Conservation (phyloP, 2,888 invertebrate species). For the Philereme vetulata region DNA sequence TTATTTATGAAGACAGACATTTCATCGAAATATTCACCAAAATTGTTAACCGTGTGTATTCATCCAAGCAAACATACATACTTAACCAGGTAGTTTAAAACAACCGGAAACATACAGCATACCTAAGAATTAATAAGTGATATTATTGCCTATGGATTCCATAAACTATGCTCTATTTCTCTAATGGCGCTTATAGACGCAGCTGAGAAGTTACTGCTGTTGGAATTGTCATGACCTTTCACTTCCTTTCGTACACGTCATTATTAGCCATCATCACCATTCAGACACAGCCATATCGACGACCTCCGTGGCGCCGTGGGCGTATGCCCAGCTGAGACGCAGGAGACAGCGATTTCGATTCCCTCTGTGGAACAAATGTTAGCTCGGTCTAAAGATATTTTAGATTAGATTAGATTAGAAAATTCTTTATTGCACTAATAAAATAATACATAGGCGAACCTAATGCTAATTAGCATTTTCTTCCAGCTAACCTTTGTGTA, state of each 20-base stretch:
- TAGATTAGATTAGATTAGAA: too few relatives aligned
- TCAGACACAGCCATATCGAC: too few relatives aligned
- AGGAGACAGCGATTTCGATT: too few relatives aligned
- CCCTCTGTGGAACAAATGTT: too few relatives aligned
- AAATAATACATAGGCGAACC: too few relatives aligned
- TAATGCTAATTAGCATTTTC: too few relatives aligned
- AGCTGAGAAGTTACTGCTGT: constrained; percentile 14
- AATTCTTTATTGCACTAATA: too few relatives aligned
- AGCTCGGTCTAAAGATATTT: too few relatives aligned
- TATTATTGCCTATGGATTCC: constrained; percentile 21
- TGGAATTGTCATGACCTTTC: constrained; percentile 13
- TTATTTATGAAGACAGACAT: too few relatives aligned
- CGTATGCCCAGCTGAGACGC: too few relatives aligned
- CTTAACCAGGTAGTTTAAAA: constrained; percentile 49
- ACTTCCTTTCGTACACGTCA: not conserved
- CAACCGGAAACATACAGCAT: constrained; percentile 60
- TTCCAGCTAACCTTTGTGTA: too few relatives aligned
- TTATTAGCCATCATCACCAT: not conserved
- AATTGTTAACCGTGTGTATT: constrained; percentile 37
- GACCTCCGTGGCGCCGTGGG: too few relatives aligned
- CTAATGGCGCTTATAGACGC: constrained; percentile 18
- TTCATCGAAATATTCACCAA: not conserved
- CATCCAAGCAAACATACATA: constrained; percentile 5
- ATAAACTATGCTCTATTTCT: not conserved
- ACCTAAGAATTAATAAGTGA: constrained; percentile 37